Base-by-base conservation (phyloP, 2,797 vertebrate genomes). In the Neosalanx taihuensis region DNA sequence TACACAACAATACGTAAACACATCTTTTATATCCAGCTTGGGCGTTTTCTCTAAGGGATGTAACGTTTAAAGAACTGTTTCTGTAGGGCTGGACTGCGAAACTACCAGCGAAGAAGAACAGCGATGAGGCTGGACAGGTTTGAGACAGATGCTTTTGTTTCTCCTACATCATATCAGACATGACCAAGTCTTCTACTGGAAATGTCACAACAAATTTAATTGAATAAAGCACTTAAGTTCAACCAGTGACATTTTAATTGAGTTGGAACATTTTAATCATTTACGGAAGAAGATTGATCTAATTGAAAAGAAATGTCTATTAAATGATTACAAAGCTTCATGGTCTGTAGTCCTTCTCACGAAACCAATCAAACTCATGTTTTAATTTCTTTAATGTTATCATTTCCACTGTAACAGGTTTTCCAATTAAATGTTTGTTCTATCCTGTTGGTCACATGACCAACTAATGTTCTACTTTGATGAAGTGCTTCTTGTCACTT, bases 331-430 rank as follows among this genome's bases (percentile, higher is more conserved):
- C 79, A 83, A 78, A 69, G 82, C 81, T 88, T 90, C 87, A 87
- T 90, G 85, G 86, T 92, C 90, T 92, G 85, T 79, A 85, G 87
- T 84, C 83, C 85, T 87, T 82, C 89, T 91, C 89, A 87, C 90
- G 85, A 88, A 77, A 57, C 84, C 81, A 90, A 88, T 91, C 83
- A 89, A 90, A 88, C 86, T 86, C 84, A 85, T 90, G 89, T 90
- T 90, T 92, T 92, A 84, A 92, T 91, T 93, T 91, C 90, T 91
- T 92, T 91, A 92, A 92, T 92, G 88, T 90, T 90, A 92, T 89
- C 79, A 87, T 92, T 92, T 91, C 86, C 85, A 87, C 89, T 92
- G 88, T 91, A 91, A 86, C 88, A 89, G 87, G 77, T 87, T 89
- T 92, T 91, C 68, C 87, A 87, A 86, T 91, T 89, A 90, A 92